These are phyloP conservation scores for Lucinisca nassula DNA, from an alignment of 2,888 invertebrate species.

Conservation along the genomic window DNA sequence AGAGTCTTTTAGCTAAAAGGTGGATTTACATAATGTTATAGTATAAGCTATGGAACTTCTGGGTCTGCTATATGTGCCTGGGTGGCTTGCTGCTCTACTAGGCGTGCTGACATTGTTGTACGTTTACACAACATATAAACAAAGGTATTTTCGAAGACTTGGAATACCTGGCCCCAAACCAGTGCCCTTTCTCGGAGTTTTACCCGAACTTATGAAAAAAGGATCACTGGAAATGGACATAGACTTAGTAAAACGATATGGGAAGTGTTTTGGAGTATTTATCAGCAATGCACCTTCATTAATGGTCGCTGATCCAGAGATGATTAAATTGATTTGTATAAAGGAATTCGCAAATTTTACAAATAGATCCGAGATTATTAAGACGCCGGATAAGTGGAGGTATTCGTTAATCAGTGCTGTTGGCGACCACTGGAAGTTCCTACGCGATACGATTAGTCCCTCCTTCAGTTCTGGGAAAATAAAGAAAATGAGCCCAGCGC, in stretches of 20 bases:
- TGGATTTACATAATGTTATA: no score
- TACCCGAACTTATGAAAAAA: constrained; percentile 42
- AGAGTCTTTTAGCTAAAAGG: no score
- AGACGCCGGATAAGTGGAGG: constrained; percentile 24
- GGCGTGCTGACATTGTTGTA: constrained; percentile 18
- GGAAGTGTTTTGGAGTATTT: constrained; percentile 58
- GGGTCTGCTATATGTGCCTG: constrained; percentile 28
- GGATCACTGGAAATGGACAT: constrained; percentile 56
- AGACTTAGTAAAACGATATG: constrained; percentile 55
- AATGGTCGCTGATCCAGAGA: constrained; percentile 68
- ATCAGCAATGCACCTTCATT: constrained; percentile 62
- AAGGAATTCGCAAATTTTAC: constrained; percentile 72
- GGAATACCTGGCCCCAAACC: constrained; percentile 59
- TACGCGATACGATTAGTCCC: constrained; percentile 38
- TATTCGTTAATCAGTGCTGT: constrained; percentile 40
- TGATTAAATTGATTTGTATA: constrained; percentile 67
- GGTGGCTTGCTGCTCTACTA: constrained; percentile 30
- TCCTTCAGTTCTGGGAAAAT: constrained; percentile 63
- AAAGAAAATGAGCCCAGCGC: constrained; percentile 54
- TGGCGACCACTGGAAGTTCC: constrained; percentile 66
- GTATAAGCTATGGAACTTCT: constrained; percentile 48
- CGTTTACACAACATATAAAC: constrained; percentile 46
- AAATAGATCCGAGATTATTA: constrained; percentile 50
- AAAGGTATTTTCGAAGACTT: constrained; percentile 37
- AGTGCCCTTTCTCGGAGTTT: constrained; percentile 39